Conservation (phyloP, 2,797 vertebrate genomes). For the Rhynchotus rufescens region DNA sequence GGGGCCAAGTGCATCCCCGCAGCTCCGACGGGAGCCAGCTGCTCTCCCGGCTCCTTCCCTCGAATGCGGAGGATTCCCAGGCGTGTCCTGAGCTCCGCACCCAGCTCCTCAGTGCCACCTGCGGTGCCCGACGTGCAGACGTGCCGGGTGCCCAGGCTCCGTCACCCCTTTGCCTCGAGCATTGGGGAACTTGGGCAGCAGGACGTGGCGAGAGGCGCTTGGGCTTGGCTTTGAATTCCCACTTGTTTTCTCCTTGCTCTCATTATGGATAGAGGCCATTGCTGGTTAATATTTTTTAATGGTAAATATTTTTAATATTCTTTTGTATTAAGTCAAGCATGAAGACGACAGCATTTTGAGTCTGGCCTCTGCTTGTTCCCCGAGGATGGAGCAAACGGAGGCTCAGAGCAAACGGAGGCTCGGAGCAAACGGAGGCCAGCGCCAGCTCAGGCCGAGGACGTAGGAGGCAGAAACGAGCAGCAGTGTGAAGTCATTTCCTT, state of each 20-base stretch:
- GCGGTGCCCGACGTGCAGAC: too few relatives aligned
- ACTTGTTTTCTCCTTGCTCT: background rate
- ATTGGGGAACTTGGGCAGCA: too few relatives aligned
- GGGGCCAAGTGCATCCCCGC: background rate
- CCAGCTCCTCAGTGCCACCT: background rate
- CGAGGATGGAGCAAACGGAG: background rate
- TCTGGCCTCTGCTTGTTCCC: background rate
- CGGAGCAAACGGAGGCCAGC: too few relatives aligned
- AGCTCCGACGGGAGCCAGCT: background rate
- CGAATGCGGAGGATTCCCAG: background rate
- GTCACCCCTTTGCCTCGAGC: too few relatives aligned
- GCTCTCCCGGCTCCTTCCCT: background rate
- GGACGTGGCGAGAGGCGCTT: background rate
- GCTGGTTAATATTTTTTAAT: background rate
- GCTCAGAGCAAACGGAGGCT: background rate
- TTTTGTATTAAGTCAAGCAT: background rate
- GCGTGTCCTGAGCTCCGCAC: background rate
- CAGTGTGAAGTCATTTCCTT: background rate
- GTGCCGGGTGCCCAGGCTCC: too few relatives aligned
- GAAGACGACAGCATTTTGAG: background rate
- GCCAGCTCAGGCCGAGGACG: background rate
- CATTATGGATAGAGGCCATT: background rate
- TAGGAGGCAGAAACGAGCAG: background rate
- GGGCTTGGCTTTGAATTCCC: background rate
- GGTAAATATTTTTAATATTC: too few relatives aligned